phyloP scores from a whole-genome alignment of 2,888 invertebrate genomes.

The Dexiosoma caninum region DNA sequence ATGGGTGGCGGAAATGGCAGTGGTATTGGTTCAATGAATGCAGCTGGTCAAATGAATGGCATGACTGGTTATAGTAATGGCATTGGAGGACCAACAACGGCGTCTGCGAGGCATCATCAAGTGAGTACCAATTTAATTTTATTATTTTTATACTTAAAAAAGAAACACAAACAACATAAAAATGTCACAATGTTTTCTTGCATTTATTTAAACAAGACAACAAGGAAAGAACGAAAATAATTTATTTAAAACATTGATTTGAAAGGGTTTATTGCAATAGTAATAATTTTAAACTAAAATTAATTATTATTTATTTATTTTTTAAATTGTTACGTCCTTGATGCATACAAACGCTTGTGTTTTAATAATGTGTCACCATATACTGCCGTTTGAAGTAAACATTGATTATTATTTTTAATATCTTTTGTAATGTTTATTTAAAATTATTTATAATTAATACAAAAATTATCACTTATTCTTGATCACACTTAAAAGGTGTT shows the following conservation, averaged over 20 bases:
- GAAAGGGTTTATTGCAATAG: neutral
- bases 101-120: slow-evolving; percentile 77
- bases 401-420: slow-evolving; percentile 25
- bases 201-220: neutral
- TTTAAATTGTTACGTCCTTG: neutral
- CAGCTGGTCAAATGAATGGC: slow-evolving; percentile 73
- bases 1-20: slow-evolving; percentile 60
- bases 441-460: slow-evolving; percentile 56
- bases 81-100: slow-evolving; percentile 64
- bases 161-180: neutral
- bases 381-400: slow-evolving; percentile 36
- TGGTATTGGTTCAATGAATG: slow-evolving; percentile 66
- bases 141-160: neutral
- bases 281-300: neutral
- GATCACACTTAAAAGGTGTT: slow-evolving; percentile 55
- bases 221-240: neutral
- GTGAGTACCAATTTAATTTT: slow-evolving; percentile 70
- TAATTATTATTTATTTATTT: neutral
- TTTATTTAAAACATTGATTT: neutral
- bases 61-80: slow-evolving; percentile 71
- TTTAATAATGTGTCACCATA: slow-evolving; percentile 20
- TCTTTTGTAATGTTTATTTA: slow-evolving; percentile 51
- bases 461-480: slow-evolving; percentile 50
- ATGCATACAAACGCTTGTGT: neutral
- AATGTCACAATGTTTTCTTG: neutral